Conservation (phyloP, 2,888 invertebrate genomes). For the Cryptus viduatorius region DNA sequence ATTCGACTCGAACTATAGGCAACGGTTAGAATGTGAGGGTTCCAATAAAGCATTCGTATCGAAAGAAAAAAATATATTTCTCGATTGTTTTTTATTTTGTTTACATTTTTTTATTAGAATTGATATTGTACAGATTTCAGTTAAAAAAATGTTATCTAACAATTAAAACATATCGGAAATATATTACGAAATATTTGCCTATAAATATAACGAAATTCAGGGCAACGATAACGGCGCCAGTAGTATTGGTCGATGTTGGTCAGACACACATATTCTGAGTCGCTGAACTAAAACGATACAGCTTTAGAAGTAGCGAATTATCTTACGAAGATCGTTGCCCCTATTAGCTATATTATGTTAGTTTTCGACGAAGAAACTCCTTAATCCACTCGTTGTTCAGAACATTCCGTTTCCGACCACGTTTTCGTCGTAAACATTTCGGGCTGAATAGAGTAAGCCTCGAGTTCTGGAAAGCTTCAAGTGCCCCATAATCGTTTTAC, state of each 20-base stretch:
- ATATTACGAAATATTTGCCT: background rate
- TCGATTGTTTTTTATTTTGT: background rate
- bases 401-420: slow-evolving; percentile 32
- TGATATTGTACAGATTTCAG: background rate
- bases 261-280: background rate
- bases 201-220: background rate
- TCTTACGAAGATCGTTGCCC: slow-evolving; percentile 3
- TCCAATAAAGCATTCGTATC: too few relatives aligned
- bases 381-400: slow-evolving; percentile 17
- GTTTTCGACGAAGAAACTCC: background rate
- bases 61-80: background rate
- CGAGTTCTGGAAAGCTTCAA: background rate
- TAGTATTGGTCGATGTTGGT: background rate
- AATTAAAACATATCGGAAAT: background rate
- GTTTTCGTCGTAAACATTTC: slow-evolving; percentile 37
- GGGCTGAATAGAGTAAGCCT: slow-evolving; percentile 3
- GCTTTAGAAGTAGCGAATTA: slow-evolving; percentile 2
- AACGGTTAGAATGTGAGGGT: too few relatives aligned
- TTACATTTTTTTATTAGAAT: background rate
- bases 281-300: background rate
- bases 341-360: background rate
- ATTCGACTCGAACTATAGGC: too few relatives aligned
- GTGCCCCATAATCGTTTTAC: slow-evolving; percentile 34
- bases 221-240: background rate
- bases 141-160: background rate